Conservation (phyloP, 1,140 invertebrate genomes). For the Hestina assimilis region DNA sequence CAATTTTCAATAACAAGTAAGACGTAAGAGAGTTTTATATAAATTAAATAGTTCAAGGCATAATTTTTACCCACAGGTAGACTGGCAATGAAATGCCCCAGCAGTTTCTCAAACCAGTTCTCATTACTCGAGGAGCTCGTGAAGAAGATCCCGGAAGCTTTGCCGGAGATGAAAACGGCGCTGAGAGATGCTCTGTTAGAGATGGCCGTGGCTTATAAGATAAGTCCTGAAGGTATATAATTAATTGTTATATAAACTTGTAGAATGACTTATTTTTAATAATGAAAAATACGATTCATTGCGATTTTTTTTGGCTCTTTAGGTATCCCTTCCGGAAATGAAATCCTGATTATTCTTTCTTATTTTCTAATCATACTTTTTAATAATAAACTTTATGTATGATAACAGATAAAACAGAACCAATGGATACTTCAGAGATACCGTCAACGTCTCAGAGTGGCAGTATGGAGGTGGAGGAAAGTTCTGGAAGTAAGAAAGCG, state of each 20-base stretch:
- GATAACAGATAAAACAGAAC: slow-evolving; percentile 37
- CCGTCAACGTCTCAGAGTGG: slow-evolving; percentile 39
- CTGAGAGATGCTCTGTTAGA: slow-evolving; percentile 85
- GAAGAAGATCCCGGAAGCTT: slow-evolving; percentile 77
- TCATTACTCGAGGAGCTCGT: slow-evolving; percentile 72
- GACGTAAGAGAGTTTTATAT: not conserved
- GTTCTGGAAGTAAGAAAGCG: slow-evolving; percentile 31
- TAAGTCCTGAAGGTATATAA: slow-evolving; percentile 46
- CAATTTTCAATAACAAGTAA: too few relatives aligned
- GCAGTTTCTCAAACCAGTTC: slow-evolving; percentile 63
- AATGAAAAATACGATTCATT: too few relatives aligned
- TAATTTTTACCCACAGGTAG: slow-evolving; percentile 43
- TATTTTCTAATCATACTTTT: too few relatives aligned
- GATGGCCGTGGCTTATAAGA: slow-evolving; percentile 84
- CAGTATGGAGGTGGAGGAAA: slow-evolving; percentile 51
- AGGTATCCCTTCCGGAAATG: too few relatives aligned
- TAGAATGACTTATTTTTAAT: too few relatives aligned
- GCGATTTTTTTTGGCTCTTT: too few relatives aligned
- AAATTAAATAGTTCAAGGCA: not conserved
- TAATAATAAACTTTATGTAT: not conserved
- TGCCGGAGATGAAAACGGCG: slow-evolving; percentile 81
- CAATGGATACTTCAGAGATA: slow-evolving; percentile 36
- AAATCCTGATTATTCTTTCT: too few relatives aligned
- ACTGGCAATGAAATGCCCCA: slow-evolving; percentile 65
- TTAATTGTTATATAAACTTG: too few relatives aligned